Base-by-base conservation (phyloP, 2,888 invertebrate genomes). In the Spilarctia lutea region DNA sequence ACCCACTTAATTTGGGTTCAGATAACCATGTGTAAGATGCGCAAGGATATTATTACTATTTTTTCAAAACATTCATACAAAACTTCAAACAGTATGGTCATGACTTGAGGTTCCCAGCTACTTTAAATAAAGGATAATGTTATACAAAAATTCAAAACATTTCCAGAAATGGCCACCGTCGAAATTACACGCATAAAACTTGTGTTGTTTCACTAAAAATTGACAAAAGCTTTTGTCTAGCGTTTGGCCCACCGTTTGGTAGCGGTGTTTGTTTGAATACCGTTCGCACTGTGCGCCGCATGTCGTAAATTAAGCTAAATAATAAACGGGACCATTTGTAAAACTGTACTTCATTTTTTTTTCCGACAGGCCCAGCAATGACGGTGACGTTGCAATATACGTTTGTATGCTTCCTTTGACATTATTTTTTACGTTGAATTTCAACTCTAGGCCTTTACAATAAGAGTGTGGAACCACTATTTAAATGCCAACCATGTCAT, bases 261-360 rank as follows among this genome's bases (percentile, higher is more conserved):
- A 92, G 92, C 93, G 93, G 93, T 88, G 81, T 88, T 86, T 84
- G 88, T 90, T 87, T 89, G 86, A 86, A 81, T 87, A 86, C 90
- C 90, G 90, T 89, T 88, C 75, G 88, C 90, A 92, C 92, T 91
- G 93, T 91, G 91, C 85, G 84, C 93, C 93, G 89, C 87, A 92
- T 78, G 89, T 90, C 90, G 86, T 95, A 95, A 94, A 95, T 93
- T 89, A 91, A 80, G 90, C 89, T 90, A 89, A 92, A 91, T 90
- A 88, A 90, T 89, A 85, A 94, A 95, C 95, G 94, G 95, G 90
- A 95, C 80, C 87, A 84, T 94, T 94, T 94, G 95, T 95, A 88
- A 90, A 93, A 93, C 92, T 90, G 93, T 92, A 87, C 86, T 84
- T 85, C 68, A 80, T 90, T 91, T 91, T 91, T n/a, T 91, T 89